Evolutionary conservation across 2,888 invertebrate genomes (phyloP).

Genomic region (Clanis bilineata): DNA sequence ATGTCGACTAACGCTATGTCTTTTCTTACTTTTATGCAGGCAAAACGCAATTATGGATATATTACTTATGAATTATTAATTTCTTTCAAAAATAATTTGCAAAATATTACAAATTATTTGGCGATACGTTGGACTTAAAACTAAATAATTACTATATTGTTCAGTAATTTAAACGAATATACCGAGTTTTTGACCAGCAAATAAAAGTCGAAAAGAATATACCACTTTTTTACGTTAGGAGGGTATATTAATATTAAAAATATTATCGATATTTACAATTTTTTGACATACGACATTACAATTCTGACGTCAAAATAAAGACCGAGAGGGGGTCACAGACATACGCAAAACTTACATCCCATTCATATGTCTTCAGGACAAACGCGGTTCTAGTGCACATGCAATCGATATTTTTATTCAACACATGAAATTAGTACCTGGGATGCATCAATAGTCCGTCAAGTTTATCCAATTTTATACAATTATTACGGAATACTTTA

Average conservation of each 20-base stretch:
- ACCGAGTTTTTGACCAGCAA: constrained; percentile 5
- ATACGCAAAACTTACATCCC: background rate
- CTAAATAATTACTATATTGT: background rate
- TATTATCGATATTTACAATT: constrained; percentile 4
- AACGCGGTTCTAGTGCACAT: too few relatives aligned
- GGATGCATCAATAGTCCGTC: too few relatives aligned
- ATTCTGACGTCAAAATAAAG: background rate
- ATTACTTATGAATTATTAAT: background rate
- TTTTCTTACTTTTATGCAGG: background rate
- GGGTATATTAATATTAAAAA: background rate
- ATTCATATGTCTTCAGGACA: background rate
- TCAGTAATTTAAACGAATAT: background rate
- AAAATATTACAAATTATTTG: background rate
- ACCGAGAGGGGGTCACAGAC: background rate
- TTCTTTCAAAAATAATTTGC: too few relatives aligned
- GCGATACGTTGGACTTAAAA: background rate
- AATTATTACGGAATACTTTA: too few relatives aligned
- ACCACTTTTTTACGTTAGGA: background rate
- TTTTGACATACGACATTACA: background rate
- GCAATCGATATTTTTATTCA: too few relatives aligned
- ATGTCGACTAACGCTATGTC: constrained; percentile 7
- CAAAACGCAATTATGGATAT: background rate
- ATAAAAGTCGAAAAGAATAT: constrained; percentile 7
- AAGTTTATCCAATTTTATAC: too few relatives aligned
- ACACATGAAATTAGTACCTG: too few relatives aligned